These are phyloP conservation scores for Bacillus rossius DNA, from an alignment of 1,140 invertebrate species.

Conservation along the genomic window DNA sequence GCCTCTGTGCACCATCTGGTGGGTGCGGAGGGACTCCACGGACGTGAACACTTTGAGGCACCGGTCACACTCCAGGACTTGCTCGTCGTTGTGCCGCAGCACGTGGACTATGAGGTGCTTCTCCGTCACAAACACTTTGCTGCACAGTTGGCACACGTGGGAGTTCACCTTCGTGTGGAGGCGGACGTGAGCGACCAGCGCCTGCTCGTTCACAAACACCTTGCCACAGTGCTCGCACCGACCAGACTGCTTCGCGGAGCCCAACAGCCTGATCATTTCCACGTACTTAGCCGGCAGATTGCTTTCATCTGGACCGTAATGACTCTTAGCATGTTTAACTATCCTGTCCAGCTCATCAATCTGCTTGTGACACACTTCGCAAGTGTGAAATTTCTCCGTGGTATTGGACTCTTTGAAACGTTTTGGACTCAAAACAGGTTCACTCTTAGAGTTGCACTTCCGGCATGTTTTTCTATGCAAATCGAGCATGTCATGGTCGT, in stretches of 20 bases:
- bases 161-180: slow-evolving; percentile 78
- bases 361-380: too few relatives aligned
- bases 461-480: too few relatives aligned
- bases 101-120: slow-evolving; percentile 10
- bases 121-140: slow-evolving; percentile 17
- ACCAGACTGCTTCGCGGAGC: not conserved
- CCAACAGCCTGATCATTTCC: too few relatives aligned
- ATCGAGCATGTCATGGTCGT: too few relatives aligned
- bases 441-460: too few relatives aligned
- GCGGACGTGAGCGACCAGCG: slow-evolving; percentile 68
- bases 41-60: slow-evolving; percentile 11
- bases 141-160: slow-evolving; percentile 65
- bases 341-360: too few relatives aligned
- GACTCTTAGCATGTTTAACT: too few relatives aligned
- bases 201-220: slow-evolving; percentile 26
- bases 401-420: too few relatives aligned
- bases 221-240: slow-evolving; percentile 7
- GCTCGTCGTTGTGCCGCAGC: slow-evolving; percentile 9
- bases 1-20: not conserved
- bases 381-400: too few relatives aligned
- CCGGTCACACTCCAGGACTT: not conserved
- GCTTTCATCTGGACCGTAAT: too few relatives aligned
- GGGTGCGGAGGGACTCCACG: slow-evolving; percentile 1
- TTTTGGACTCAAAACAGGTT: too few relatives aligned
- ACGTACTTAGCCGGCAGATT: too few relatives aligned